Base-by-base conservation (phyloP, 2,888 invertebrate species). In the Fabriciana adippe region DNA sequence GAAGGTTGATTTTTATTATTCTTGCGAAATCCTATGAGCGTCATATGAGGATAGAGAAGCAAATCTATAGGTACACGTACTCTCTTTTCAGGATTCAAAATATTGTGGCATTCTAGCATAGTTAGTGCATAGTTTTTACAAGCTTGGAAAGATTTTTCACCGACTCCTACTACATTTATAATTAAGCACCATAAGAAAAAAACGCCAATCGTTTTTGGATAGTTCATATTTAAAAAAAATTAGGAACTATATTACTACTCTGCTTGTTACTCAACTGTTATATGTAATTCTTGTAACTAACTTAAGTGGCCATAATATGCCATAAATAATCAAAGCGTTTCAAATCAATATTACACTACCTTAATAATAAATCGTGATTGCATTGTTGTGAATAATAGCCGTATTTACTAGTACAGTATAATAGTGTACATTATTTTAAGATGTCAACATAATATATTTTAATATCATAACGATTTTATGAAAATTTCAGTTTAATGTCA, bases 41-140 rank as follows among this genome's bases (percentile, higher is more conserved):
- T 94, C 95, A 94, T 95, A 72, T 95, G 95, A 5, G 95, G 95
- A 77, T 94, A 95, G 72, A 94, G 88, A 0, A 93, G 79, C 1
- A 88, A 75, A 69, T 93, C 93, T 1, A 93, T 83, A 0, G 93
- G 93, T 0, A 93, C 88, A 74, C 93, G 78, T 0, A 86, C 79
- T 78, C 81, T 86, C n/a, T 79, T 59, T 2, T 69, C 74, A 5
- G 91, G 89, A 15, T 84, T 75, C 0, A 91, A 71, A 16, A 92
- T 78, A 55, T 93, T 92, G 16, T 85, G 86, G 51, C 93, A 93
- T 72, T 93, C 93, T 6, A 90, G 72, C 92, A 92, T 92, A 0
- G 76, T 72, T 54, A 83, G 79, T 0, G 88, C 93, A 67, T 88
- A 88, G 1, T 72, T 76, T 72, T 78, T 88, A 75, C 93, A 93